Evolutionary conservation across 2,888 invertebrate species (phyloP).

Genomic region (Crioceris asparagi): DNA sequence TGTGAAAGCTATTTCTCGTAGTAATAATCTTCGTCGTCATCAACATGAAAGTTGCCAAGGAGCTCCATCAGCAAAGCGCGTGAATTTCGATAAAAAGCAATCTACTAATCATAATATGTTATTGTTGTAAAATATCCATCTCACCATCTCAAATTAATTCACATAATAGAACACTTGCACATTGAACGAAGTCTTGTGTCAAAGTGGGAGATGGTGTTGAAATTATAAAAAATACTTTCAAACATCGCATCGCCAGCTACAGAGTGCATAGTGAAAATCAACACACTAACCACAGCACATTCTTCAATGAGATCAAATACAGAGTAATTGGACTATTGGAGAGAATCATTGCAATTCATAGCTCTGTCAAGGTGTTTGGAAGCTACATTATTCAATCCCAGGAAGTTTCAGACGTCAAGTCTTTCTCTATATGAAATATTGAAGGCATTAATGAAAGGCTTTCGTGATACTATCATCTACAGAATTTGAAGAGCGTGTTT

Average conservation of each 20-base stretch:
- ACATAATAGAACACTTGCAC: too few species aligned
- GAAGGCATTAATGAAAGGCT: not conserved
- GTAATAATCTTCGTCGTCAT: too few species aligned
- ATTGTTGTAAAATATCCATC: too few species aligned
- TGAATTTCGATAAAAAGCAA: too few species aligned
- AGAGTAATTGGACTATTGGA: not conserved
- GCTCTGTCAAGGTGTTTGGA: slow-evolving; percentile 1
- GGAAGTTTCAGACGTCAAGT: not conserved
- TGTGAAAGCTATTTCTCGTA: too few species aligned
- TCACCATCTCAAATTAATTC: too few species aligned
- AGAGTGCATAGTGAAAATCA: too few species aligned
- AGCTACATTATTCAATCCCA: slow-evolving; percentile 1
- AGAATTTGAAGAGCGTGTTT: not conserved
- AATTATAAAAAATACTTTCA: not conserved
- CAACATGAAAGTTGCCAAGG: too few species aligned
- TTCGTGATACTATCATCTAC: not conserved
- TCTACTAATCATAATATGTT: too few species aligned
- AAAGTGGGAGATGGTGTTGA: not conserved
- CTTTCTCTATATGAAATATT: not conserved
- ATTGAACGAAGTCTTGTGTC: too few species aligned
- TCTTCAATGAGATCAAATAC: not conserved
- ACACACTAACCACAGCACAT: not conserved
- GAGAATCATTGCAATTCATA: not conserved
- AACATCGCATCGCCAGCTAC: not conserved
- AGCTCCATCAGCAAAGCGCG: too few species aligned